Evolutionary conservation across 2,113 vertebrate species (phyloP).

Genomic region (Dasyornis broadbenti): DNA sequence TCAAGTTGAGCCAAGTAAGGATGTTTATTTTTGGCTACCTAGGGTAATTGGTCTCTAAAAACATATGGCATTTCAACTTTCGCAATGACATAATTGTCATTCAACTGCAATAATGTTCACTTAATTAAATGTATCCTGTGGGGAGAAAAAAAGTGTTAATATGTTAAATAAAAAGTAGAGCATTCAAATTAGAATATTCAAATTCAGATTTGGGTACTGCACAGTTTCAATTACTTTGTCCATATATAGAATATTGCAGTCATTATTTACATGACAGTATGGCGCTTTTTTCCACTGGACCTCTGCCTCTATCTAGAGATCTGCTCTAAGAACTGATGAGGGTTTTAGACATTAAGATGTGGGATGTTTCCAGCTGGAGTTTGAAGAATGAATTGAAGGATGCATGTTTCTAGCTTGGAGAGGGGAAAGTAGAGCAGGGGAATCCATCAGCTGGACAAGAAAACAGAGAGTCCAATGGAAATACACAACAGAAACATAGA

Average conservation of each 20-base stretch:
- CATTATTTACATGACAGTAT: neutral
- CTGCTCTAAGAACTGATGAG: neutral
- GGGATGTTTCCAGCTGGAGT: neutral
- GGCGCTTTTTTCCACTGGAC: neutral
- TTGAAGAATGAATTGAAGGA: neutral
- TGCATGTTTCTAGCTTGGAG: neutral
- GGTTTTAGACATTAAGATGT: neutral
- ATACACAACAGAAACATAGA: neutral
- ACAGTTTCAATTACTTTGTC: neutral
- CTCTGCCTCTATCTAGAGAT: neutral
- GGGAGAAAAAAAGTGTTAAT: neutral
- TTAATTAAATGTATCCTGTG: neutral
- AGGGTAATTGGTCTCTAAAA: neutral
- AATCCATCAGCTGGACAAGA: neutral
- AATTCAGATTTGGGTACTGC: neutral
- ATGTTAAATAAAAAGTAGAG: neutral
- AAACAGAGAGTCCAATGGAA: neutral
- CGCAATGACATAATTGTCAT: neutral
- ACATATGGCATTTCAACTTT: neutral
- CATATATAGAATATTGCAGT: neutral
- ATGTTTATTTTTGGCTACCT: neutral
- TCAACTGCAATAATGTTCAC: neutral
- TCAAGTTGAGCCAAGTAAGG: neutral
- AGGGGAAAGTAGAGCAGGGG: neutral
- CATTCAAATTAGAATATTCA: neutral